Evolutionary conservation across 2,113 vertebrate genomes (phyloP).

Genomic region (Pedionomus torquatus): DNA sequence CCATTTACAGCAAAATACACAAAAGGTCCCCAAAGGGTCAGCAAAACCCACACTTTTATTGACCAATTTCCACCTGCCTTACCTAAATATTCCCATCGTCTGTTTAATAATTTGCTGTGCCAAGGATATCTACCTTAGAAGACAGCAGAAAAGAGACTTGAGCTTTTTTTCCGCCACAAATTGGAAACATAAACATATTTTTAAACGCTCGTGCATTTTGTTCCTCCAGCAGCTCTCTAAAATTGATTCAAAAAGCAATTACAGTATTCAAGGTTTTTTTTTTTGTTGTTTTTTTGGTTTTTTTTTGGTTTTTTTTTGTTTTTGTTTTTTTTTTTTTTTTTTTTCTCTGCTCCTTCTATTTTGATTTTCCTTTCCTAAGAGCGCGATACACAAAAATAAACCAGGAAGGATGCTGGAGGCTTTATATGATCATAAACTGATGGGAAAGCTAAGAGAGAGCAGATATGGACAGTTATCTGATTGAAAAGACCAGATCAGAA

Average conservation of each 20-base stretch:
- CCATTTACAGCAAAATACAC: background rate
- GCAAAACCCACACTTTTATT: background rate
- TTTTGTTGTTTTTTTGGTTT: no score
- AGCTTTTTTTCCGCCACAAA: background rate
- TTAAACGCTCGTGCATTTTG: background rate
- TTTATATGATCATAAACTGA: background rate
- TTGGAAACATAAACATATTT: conserved; percentile 44
- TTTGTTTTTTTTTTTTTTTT: background rate
- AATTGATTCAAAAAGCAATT: conserved; percentile 21
- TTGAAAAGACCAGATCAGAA: background rate
- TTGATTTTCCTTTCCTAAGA: background rate
- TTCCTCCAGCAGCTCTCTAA: background rate
- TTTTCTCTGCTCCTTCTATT: background rate
- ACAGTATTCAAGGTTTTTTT: background rate
- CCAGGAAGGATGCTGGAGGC: background rate
- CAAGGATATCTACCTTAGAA: background rate
- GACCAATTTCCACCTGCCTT: background rate
- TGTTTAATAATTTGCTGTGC: background rate
- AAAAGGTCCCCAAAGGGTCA: background rate
- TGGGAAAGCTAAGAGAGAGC: background rate
- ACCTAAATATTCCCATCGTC: background rate
- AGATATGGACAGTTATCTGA: background rate
- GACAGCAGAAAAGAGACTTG: background rate
- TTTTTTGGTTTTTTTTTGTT: no score
- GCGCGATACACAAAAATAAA: background rate